Evolutionary conservation across 92 coral and sea anemone species (phyloP).

Genomic region (Epizoanthus stellaris): DNA sequence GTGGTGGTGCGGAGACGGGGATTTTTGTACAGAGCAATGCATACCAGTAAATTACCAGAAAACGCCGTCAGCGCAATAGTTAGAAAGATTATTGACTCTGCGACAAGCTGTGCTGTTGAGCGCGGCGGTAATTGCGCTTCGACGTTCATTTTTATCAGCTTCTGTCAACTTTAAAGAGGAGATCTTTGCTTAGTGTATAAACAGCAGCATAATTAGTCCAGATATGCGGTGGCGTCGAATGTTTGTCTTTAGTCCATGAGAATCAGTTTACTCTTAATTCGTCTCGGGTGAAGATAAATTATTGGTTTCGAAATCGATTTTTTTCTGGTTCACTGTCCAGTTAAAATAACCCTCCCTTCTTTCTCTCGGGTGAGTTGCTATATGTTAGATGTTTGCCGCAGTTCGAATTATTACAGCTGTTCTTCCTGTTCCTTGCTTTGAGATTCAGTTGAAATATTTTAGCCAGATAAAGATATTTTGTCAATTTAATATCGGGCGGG

Average conservation of each 20-base stretch:
- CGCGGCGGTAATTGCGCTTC: constrained; percentile 4
- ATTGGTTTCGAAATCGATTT: neutral
- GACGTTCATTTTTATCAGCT: constrained; percentile 11
- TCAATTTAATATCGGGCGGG: too few species aligned
- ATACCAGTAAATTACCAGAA: constrained; percentile 28
- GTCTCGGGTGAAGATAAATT: neutral
- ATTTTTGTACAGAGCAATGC: constrained; percentile 30
- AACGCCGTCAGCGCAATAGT: constrained; percentile 27
- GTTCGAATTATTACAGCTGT: neutral
- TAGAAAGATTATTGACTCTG: constrained; percentile 7
- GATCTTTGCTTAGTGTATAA: too few species aligned
- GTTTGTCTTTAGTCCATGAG: neutral
- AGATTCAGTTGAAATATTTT: too few species aligned
- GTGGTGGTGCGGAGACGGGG: constrained; percentile 9
- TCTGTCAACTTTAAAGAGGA: neutral
- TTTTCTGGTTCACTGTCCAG: neutral
- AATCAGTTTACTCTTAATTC: neutral
- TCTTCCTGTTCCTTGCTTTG: too few species aligned
- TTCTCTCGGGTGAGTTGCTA: neutral
- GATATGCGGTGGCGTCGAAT: neutral
- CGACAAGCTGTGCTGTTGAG: constrained; percentile 6
- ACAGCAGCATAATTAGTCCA: neutral
- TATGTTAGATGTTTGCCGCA: neutral
- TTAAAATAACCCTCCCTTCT: neutral
- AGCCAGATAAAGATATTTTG: too few species aligned